Conservation (phyloP, 2,888 invertebrate species). For the Esperia sulphurella region DNA sequence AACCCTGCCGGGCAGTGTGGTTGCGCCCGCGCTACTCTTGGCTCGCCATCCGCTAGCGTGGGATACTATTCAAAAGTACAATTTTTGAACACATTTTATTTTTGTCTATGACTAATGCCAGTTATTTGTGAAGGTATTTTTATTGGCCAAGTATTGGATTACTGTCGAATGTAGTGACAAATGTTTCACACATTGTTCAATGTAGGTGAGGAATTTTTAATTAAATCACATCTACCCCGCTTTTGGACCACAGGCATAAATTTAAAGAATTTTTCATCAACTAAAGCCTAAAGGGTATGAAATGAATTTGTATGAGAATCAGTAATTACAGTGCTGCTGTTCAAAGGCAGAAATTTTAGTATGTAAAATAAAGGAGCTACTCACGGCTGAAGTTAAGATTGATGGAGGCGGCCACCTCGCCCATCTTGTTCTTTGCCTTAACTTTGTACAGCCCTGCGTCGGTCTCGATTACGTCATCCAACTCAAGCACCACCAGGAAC, state of each 20-base stretch:
- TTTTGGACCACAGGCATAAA: too few relatives aligned
- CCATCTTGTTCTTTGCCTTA: constrained; percentile 97
- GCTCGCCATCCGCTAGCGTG: constrained; percentile 35
- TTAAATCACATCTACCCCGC: too few relatives aligned
- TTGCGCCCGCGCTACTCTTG: constrained; percentile 14
- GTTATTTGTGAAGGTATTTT: constrained; percentile 60
- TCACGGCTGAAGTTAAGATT: constrained; percentile 99
- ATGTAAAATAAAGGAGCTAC: constrained; percentile 56
- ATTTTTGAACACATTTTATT: constrained; percentile 58
- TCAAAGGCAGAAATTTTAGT: too few relatives aligned
- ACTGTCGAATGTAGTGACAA: constrained; percentile 42
- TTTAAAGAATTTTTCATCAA: too few relatives aligned
- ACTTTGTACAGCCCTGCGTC: constrained; percentile 98
- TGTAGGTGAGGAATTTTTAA: too few relatives aligned
- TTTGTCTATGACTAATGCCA: constrained; percentile 55
- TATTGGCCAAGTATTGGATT: constrained; percentile 58
- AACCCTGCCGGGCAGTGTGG: neutral
- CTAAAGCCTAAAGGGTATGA: too few relatives aligned
- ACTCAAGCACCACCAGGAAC: constrained; percentile 93
- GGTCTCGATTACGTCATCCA: constrained; percentile 97
- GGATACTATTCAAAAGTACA: constrained; percentile 35
- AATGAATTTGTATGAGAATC: too few relatives aligned
- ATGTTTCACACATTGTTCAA: constrained; percentile 33
- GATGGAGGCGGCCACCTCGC: constrained; percentile 97
- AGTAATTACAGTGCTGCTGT: too few relatives aligned